Percentiles rank a stretch among this genome's conserved stretches.
Conservation (phyloP, 2,888 invertebrate species). For the Nomada lathburiana region DNA sequence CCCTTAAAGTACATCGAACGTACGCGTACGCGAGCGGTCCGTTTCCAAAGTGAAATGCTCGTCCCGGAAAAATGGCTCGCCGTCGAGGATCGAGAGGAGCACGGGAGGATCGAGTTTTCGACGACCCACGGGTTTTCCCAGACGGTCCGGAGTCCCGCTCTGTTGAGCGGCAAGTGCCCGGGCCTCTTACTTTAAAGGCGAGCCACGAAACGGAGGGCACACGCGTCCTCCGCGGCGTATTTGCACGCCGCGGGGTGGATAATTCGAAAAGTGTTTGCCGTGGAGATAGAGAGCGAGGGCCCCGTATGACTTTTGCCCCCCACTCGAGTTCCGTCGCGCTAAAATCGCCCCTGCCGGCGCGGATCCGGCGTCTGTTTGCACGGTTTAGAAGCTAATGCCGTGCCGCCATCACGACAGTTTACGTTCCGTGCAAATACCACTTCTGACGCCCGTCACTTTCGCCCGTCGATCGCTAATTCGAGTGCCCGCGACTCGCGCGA, state of each 20-base stretch:
- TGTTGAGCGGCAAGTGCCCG: too few species aligned
- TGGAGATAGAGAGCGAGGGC: constrained; percentile 58
- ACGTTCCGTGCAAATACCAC: constrained; percentile 62
- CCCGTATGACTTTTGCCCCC: constrained; percentile 66
- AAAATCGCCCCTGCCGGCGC: constrained; percentile 35
- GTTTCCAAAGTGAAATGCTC: too few species aligned
- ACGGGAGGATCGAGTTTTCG: constrained; percentile 20
- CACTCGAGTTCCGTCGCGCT: constrained; percentile 59
- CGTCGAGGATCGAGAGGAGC: not conserved
- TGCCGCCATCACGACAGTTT: constrained; percentile 44
- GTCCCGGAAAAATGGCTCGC: not conserved
- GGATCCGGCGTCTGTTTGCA: constrained; percentile 47
- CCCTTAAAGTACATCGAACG: too few species aligned
- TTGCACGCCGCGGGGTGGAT: constrained; percentile 58
- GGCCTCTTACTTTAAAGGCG: not conserved
- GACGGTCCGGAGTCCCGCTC: not conserved
- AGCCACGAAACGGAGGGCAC: not conserved
- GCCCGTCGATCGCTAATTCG: constrained; percentile 54
- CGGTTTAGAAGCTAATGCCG: constrained; percentile 61
- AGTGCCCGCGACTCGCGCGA: constrained; percentile 14
- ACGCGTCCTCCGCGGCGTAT: constrained; percentile 24
- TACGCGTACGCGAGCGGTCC: too few species aligned
- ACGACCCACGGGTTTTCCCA: constrained; percentile 22
- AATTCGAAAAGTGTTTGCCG: constrained; percentile 72
- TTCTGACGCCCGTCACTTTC: constrained; percentile 52